A percentile compares a stretch with the other conserved stretches of the same genome.
phyloP scores from a whole-genome alignment of 2,113 vertebrate genomes.

The Anas platyrhynchos region DNA sequence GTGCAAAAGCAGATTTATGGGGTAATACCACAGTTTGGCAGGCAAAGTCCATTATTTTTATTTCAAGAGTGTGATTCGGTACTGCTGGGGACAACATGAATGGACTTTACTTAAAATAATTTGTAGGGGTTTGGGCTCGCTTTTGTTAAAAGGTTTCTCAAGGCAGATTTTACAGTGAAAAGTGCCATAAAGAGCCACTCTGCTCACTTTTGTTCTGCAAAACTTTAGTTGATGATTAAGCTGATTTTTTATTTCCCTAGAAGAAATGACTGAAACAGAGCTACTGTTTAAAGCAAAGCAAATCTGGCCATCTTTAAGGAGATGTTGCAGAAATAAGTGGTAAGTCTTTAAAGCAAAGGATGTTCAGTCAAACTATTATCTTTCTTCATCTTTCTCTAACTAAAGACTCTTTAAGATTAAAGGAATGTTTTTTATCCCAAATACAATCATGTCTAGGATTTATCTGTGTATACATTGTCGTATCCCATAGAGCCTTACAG shows the following conservation, averaged over 20 bases:
- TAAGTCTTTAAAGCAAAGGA: not conserved
- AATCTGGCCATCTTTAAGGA: not conserved
- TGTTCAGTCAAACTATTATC: not conserved
- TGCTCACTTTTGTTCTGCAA: not conserved
- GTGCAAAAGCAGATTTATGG: not conserved
- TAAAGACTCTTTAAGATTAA: not conserved
- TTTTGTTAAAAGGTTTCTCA: slow-evolving; percentile 21
- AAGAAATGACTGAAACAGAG: not conserved
- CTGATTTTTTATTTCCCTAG: not conserved
- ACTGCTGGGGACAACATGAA: not conserved
- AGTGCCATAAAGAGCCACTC: not conserved
- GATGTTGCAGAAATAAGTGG: not conserved
- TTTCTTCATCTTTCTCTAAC: not conserved
- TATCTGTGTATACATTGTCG: not conserved
- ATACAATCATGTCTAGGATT: not conserved
- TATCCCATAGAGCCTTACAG: not conserved
- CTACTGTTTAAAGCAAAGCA: not conserved
- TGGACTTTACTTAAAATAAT: not conserved
- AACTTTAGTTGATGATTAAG: not conserved
- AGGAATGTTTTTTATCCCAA: not conserved
- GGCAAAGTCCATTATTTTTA: slow-evolving; percentile 37
- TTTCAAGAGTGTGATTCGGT: not conserved
- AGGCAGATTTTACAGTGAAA: not conserved
- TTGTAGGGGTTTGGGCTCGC: not conserved
- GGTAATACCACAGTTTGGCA: slow-evolving; percentile 14